Base-by-base conservation (phyloP, 2,113 vertebrate species). In the Spilogale gracilis region DNA sequence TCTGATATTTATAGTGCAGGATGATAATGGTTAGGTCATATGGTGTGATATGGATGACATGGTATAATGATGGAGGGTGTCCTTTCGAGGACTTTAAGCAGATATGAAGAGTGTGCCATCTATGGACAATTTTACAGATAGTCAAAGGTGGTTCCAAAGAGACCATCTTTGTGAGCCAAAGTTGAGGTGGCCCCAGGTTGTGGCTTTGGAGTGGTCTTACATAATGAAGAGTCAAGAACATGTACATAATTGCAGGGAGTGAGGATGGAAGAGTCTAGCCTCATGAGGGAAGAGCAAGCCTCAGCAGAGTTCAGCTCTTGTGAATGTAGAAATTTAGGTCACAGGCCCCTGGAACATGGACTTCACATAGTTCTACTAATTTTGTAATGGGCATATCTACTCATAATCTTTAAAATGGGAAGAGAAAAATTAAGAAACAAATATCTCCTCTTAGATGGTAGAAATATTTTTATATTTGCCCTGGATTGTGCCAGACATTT, bases 391-490 rank as follows among this genome's bases (percentile, higher is more conserved):
- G 8, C 11, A 18, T 61, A 9, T 48, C 30, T 92, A 20, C 48
- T 56, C 67, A 30, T 20, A 58, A 27, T 80, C 73, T 76, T 84
- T 63, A 88, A 95, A 63, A 86, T 25, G 52, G 27, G 83, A 81
- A 95, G 21, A 78, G 56, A 79, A 92, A 43, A 93, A 65, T 43
- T 32, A 84, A 82, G 78, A 65, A 82, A 21, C 23, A 89, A 90
- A 94, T 73, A 32, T 38, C 81, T 74, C 17, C 32, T 73, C 23
- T 89, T 94, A 20, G 50, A 54, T 61, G 18, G 30, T 27, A 94
- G 27, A 61, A 56, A 67, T 89, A 50, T 30, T 61, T 95, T 89
- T 71, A 43, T 73, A 80, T 86, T 89, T 96, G 50, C 32, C n/a
- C 79, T 79, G 90, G 38, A 20, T 88, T 69, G 9, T 83, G 83